Conservation (phyloP, 2,113 vertebrate genomes). For the Anarrhichthys ocellatus region DNA sequence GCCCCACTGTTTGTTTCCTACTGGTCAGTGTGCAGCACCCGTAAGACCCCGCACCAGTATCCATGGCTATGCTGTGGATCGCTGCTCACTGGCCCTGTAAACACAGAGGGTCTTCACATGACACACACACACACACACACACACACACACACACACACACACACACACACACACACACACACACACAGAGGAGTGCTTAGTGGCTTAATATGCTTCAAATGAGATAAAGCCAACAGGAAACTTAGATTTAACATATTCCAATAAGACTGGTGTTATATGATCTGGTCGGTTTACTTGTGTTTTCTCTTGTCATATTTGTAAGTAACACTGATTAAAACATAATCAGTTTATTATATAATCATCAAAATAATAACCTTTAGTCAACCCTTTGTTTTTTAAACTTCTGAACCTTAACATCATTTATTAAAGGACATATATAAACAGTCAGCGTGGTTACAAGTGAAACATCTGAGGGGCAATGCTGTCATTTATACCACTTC, state of each 20-base stretch:
- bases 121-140: constrained; percentile 48
- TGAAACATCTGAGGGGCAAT: neutral
- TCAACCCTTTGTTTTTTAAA: constrained; percentile 1
- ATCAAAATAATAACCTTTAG: constrained; percentile 3
- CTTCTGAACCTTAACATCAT: constrained; percentile 22
- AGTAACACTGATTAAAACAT: constrained; percentile 31
- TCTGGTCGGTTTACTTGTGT: constrained; percentile 18
- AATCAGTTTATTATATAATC: constrained; percentile 43
- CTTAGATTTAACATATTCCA: constrained; percentile 40
- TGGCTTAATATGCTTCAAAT: constrained; percentile 45
- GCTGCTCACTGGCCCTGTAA: constrained; percentile 62
- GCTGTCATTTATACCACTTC: no score
- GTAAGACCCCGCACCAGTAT: constrained; percentile 53
- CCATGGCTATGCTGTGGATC: constrained; percentile 58
- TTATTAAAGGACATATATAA: neutral
- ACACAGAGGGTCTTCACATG: constrained; percentile 69
- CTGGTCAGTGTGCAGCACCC: constrained; percentile 46
- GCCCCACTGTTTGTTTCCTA: constrained; percentile 71
- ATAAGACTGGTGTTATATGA: neutral
- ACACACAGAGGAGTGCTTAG: constrained; percentile 33
- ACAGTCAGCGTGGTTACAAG: neutral
- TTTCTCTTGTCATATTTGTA: constrained; percentile 20
- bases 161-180: constrained; percentile 15
- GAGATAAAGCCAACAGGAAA: constrained; percentile 50
- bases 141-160: constrained; percentile 27